A percentile compares a stretch with the other conserved stretches of the same genome.
Conservation (phyloP, 1,140 invertebrate genomes). For the Zaprionus africanus region DNA sequence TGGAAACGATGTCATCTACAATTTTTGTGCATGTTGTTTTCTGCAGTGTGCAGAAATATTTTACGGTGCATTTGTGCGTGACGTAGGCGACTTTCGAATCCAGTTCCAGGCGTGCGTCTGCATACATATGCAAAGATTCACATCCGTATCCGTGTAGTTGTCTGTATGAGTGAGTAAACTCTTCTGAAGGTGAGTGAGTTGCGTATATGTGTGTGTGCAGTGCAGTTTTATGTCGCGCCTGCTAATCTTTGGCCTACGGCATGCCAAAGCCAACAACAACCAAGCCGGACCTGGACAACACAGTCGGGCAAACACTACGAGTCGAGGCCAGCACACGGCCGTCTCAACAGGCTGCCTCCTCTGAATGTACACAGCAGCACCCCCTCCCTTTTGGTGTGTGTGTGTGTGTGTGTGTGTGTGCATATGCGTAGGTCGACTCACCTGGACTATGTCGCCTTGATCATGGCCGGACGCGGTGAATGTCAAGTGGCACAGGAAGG, state of each 20-base stretch:
- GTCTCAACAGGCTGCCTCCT: background rate
- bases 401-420: background rate
- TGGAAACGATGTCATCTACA: constrained; percentile 1
- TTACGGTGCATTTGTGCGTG: constrained; percentile 59
- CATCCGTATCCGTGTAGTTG: background rate
- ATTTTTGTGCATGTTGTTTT: constrained; percentile 24
- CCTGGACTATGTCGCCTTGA: constrained; percentile 93
- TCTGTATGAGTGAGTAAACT: background rate
- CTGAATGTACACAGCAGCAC: constrained; percentile 1
- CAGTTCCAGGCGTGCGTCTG: constrained; percentile 21
- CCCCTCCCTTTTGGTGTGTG: background rate
- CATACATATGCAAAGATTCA: constrained; percentile 8
- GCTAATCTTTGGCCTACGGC: constrained; percentile 74
- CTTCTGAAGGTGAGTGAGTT: no score
- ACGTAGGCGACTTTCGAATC: constrained; percentile 5
- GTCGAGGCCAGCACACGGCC: background rate
- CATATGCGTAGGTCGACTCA: constrained; percentile 80
- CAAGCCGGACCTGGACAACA: constrained; percentile 18
- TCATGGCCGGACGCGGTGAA: constrained; percentile 93
- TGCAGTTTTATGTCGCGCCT: constrained; percentile 65
- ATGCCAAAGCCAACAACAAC: constrained; percentile 57
- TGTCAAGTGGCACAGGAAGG: constrained; percentile 94
- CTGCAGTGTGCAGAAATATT: constrained; percentile 49
- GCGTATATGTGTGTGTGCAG: constrained; percentile 47
- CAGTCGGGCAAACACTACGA: constrained; percentile 36